phyloP scores from a whole-genome alignment of 2,797 vertebrate species.

The Alca torda region DNA sequence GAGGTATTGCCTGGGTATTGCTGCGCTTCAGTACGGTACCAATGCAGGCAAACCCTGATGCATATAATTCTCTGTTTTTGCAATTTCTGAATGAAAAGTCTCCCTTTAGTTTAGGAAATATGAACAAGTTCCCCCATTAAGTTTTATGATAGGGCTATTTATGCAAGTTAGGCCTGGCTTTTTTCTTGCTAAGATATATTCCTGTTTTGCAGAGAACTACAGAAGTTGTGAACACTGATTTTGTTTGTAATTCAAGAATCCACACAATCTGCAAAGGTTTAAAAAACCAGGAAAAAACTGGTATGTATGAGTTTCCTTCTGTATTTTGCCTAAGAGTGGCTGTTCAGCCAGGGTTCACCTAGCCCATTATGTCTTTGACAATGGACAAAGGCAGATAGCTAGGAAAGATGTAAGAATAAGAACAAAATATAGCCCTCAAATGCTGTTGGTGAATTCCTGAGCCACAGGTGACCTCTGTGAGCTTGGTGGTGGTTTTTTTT shows the following conservation, averaged over 20 bases:
- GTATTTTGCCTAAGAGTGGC: neutral
- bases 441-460: neutral
- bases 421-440: neutral
- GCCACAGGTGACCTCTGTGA: neutral
- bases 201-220: conserved; percentile 80
- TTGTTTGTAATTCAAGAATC: conserved; percentile 64
- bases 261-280: conserved; percentile 70
- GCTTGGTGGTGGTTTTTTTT: neutral
- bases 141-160: neutral
- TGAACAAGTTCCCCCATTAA: neutral
- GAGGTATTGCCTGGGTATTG: neutral
- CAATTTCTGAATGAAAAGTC: neutral
- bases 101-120: neutral
- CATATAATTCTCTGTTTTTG: neutral
- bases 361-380: neutral
- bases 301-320: conserved; percentile 69
- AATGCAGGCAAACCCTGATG: neutral
- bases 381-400: neutral
- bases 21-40: neutral
- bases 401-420: neutral
- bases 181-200: neutral
- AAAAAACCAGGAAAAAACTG: conserved; percentile 57
- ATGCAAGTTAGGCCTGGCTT: neutral
- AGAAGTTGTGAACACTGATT: conserved; percentile 73
- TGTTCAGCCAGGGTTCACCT: neutral